phyloP scores from a whole-genome alignment of 2,113 vertebrate species.

The Puffinus mauretanicus region DNA sequence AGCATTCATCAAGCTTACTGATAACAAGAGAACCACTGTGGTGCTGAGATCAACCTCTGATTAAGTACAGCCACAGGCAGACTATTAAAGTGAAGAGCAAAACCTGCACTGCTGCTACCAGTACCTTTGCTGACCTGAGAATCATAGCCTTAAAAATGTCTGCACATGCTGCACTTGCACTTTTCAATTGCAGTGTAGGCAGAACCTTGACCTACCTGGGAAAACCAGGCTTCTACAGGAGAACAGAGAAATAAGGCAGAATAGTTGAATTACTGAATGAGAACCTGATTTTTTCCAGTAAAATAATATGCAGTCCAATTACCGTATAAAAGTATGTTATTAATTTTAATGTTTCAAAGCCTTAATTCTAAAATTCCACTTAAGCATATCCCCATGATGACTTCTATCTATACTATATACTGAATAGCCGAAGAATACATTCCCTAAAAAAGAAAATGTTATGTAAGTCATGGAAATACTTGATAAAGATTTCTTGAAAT shows the following conservation, averaged over 20 bases:
- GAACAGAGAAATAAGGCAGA: not conserved
- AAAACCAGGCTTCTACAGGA: not conserved
- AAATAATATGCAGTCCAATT: not conserved
- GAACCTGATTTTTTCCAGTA: not conserved
- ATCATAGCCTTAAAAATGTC: not conserved
- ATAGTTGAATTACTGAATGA: not conserved
- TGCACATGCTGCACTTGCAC: not conserved
- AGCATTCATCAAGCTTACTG: not conserved
- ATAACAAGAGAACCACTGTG: not conserved
- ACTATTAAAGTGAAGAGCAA: not conserved
- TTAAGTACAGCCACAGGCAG: not conserved
- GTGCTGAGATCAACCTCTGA: not conserved
- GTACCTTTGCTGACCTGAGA: not conserved
- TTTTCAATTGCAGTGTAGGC: not conserved
- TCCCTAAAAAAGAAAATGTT: not conserved
- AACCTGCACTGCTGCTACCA: not conserved
- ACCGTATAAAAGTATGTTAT: not conserved
- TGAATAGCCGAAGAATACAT: not conserved
- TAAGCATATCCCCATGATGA: not conserved
- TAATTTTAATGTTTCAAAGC: not conserved
- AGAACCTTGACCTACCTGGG: not conserved
- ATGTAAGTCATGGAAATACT: not conserved
- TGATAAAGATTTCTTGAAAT: not conserved
- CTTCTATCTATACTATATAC: not conserved
- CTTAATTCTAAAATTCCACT: not conserved